These are phyloP conservation scores for Samia ricini DNA, from an alignment of 1,140 invertebrate genomes.

Conservation along the genomic window DNA sequence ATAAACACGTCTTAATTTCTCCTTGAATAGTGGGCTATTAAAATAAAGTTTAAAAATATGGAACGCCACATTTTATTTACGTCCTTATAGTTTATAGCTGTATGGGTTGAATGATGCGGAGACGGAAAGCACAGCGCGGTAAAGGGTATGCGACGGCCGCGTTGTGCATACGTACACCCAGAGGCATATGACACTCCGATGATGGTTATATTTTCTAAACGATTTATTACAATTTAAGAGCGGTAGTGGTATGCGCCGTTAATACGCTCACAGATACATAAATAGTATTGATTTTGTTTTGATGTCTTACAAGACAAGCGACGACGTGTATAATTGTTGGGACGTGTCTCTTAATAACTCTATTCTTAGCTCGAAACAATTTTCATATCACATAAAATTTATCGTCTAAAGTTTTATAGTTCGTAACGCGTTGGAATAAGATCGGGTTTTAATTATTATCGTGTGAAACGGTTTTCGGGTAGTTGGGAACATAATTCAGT, in stretches of 20 bases:
- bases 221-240: conserved; percentile 76
- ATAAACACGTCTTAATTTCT: conserved; percentile 76
- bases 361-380: conserved; percentile 21
- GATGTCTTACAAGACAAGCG: conserved; percentile 70
- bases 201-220: conserved; percentile 76
- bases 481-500: conserved; percentile 43
- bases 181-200: conserved; percentile 66
- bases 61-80: conserved; percentile 73
- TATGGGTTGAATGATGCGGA: conserved; percentile 49
- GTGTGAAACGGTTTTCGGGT: conserved; percentile 35
- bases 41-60: conserved; percentile 75
- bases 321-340: conserved; percentile 67
- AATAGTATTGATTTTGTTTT: conserved; percentile 75
- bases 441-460: conserved; percentile 27
- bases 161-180: conserved; percentile 38
- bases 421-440: conserved; percentile 10
- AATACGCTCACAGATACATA: conserved; percentile 71
- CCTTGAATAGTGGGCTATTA: conserved; percentile 71
- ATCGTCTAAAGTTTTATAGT: neutral
- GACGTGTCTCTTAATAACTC: conserved; percentile 52
- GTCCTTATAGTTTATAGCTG: conserved; percentile 66
- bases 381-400: neutral
- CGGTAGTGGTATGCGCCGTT: conserved; percentile 54
- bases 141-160: conserved; percentile 23
- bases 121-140: conserved; percentile 8